Percentiles rank a stretch among this genome's conserved stretches.
These are phyloP conservation scores for Aphelenchoides besseyi DNA, from an alignment of 1,140 invertebrate species.

Conservation along the genomic window DNA sequence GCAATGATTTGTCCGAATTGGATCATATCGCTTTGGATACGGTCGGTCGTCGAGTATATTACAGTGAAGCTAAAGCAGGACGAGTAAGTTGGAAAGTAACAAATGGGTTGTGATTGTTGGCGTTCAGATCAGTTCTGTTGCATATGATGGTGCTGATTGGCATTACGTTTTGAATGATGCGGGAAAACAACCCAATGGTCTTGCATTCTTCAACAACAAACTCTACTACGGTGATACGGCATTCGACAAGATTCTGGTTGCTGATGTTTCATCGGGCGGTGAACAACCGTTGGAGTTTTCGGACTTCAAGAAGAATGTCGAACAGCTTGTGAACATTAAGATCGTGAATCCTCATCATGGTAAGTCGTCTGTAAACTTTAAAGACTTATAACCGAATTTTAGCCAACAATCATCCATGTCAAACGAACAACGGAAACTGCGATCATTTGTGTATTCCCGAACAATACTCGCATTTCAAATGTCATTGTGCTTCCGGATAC, in stretches of 20 bases:
- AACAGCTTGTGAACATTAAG: slow-evolving; percentile 69
- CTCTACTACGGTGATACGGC: slow-evolving; percentile 83
- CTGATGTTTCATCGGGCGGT: slow-evolving; percentile 72
- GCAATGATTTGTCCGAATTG: slow-evolving; percentile 65
- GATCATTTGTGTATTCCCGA: slow-evolving; percentile 58
- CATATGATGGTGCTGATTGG: slow-evolving; percentile 73
- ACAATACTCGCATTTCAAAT: slow-evolving; percentile 49
- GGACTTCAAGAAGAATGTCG: slow-evolving; percentile 72
- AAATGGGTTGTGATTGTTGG: slow-evolving; percentile 16
- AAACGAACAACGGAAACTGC: slow-evolving; percentile 76
- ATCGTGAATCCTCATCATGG: slow-evolving; percentile 47
- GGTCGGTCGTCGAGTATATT: slow-evolving; percentile 78
- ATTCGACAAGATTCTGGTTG: slow-evolving; percentile 82
- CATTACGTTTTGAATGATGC: slow-evolving; percentile 70
- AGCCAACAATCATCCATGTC: slow-evolving; percentile 76
- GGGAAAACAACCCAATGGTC: slow-evolving; percentile 72
- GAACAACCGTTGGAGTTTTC: slow-evolving; percentile 70
- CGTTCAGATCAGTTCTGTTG: slow-evolving; percentile 71
- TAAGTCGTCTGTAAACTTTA: slow-evolving; percentile 24
- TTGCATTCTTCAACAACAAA: slow-evolving; percentile 77
- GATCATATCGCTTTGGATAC: slow-evolving; percentile 82
- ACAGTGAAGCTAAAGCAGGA: slow-evolving; percentile 75
- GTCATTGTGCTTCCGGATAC: slow-evolving; percentile 57
- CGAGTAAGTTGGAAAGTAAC: slow-evolving; percentile 65
- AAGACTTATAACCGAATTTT: slow-evolving; percentile 19